Evolutionary conservation across 1,140 invertebrate genomes (phyloP), one percentile per base, ranked within the genome.

Genomic region (Luehdorfia chinensis): DNA sequence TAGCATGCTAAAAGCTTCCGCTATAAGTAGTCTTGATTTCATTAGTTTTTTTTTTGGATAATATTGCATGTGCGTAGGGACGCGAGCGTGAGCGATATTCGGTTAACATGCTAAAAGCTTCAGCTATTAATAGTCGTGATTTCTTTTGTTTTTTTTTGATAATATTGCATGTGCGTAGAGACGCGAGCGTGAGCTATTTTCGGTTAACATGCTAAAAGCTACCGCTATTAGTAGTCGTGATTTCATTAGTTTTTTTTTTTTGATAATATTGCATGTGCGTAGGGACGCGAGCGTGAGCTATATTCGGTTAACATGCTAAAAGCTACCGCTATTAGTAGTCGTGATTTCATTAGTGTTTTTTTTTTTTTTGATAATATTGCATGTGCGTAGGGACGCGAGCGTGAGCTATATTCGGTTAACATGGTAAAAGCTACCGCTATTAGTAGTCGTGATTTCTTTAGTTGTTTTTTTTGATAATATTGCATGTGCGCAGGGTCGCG

Each of bases 101-200:
- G 4, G 11, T 19, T 36, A 36, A 21, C 33, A 15, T 9, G n/a
- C 9, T 34, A 34, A 18, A 7, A 32, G 13, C 8, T 5, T 7
- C 1, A 6, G 15, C 18, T 34, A 34, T 18, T n/a, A n/a, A 9
- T 18, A 34, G 8, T 8, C 1, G 14, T 15, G n/a, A 14, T 32
- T 1, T 1, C 7, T 13, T 15, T 14, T n/a, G n/a, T 1, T 30
- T 2, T 21, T 21, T 21, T 21, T 21, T 3, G n/a, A n/a, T n/a
- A n/a, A n/a, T 6, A 36, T 36, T 36, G 19, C 33, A 21, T 36
- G 19, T 9, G n/a, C 6, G 1, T 34, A 36, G 33, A 19, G 33
- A 18, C 19, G 33, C 12, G 9, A 21, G 6, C 18, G 1, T 18
- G 15, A 12, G 9, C 4, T 36, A 21, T 19, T 9, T 34, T 16